Base-by-base conservation (phyloP, 1,140 invertebrate genomes). In the Anastrepha ludens region DNA sequence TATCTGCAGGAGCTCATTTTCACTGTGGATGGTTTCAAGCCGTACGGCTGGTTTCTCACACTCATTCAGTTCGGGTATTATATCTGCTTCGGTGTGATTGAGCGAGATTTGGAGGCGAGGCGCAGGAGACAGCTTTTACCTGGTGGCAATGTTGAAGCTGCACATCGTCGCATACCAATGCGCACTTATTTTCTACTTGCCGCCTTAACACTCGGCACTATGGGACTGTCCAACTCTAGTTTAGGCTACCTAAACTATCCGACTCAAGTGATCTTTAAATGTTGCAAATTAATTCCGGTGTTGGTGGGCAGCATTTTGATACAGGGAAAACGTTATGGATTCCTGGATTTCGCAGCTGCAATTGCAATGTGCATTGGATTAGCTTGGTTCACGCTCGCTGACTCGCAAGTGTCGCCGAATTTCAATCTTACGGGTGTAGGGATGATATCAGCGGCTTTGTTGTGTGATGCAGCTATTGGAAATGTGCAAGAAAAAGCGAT, bases 171-270 rank as follows among this genome's bases (percentile, higher is more conserved):
- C 90, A 98, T 99, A 90, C 98, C 98, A 11, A 90, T 98, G 88
- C 95, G 94, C 90, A 96, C 95, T 0, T 99, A 99, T 94, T 93
- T 95, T 70, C 90, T 98, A 60, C 93, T 99, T 81, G 98, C 98
- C 64, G 95, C 98, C 55, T 93, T 99, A 44, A 98, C 98, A 0
- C 94, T 99, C 7, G 97, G 97, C 0, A 99, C 98, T 13, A 99
- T 99, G 98, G 98, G 98, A 1, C 95, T 99, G 90, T 99, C 98
- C 3, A 99, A 99, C 94, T 96, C 98, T 13, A 98, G 98, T 7
- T 94, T 99, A n/a, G 98, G 97, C 65, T 99, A 99, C 93, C 94
- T 99, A 0, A 99, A 99, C 93, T 99, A 99, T 94, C 98, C 98
- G 29, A 98, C 97, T 2, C 95, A 97, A 94, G 96, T 98, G n/a